Evolutionary conservation across 2,888 invertebrate species (phyloP), one percentile per base, ranked within the genome.

Genomic region (Euplexia lucipara): DNA sequence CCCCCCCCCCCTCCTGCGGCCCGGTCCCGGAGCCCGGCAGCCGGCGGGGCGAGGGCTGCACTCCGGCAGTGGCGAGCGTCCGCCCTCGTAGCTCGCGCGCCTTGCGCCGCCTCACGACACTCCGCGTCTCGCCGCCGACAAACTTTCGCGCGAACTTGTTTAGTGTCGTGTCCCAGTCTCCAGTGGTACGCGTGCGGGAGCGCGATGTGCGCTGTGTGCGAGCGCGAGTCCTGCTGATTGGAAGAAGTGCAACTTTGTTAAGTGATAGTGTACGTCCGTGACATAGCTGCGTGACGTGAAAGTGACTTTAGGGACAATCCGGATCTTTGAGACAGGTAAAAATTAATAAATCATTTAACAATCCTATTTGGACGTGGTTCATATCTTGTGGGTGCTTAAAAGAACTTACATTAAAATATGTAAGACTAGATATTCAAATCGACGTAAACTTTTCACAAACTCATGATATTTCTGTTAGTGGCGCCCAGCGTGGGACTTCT

Each of bases 61-160:
- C 75, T 56, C 67, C 78, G 71, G 74, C 79, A 74, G 70, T 68
- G 58, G 65, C 65, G 57, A 70, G 64, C 78, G 78, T 59, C 64
- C 71, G 61, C 72, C 73, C 68, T 56, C 47, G 69, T 72, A 75
- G 78, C 54, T 42, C 72, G 62, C 79, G 63, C 75, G 80, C 75
- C 64, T 35, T 45, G 44, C 75, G 65, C 54, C 72, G 75, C 56
- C 48, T 52, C 79, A 51, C 75, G 67, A 67, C 63, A 52, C 58
- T 63, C 20, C 49, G 69, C 76, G 59, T 63, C 54, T 39, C 37
- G 51, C 60, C 53, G 39, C 59, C 64, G 61, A 58, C 63, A 74
- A 79, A 72, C 68, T 79, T 84, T 72, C 69, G 70, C 59, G 56
- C 51, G 58, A 75, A 67, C 61, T 76, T 45, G 62, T 71, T 42